Percentiles rank a stretch among this genome's conserved stretches.
Conservation (phyloP, 2,888 invertebrate genomes). For the Drosophila koepferae region DNA sequence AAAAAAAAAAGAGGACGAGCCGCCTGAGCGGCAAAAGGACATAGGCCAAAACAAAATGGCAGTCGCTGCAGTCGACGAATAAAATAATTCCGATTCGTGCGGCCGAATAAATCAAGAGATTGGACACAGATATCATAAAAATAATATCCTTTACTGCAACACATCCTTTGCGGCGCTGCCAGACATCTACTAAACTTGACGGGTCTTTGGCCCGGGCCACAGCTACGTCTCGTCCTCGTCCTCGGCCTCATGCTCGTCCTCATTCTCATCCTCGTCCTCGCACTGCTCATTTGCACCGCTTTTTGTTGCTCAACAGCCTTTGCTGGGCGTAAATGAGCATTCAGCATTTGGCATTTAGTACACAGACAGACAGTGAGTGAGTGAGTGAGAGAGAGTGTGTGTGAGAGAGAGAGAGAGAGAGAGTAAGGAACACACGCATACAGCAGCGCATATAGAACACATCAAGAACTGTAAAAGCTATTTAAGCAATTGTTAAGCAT, state of each 20-base stretch:
- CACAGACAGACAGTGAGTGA: slow-evolving; percentile 7
- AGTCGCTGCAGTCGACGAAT: slow-evolving; percentile 57
- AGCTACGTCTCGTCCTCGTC: slow-evolving; percentile 1
- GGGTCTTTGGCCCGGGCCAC: slow-evolving; percentile 34
- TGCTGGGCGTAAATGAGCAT: slow-evolving; percentile 61
- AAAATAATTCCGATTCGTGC: slow-evolving; percentile 83
- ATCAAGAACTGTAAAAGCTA: slow-evolving; percentile 13
- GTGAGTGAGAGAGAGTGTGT: not conserved
- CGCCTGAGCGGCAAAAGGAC: slow-evolving; percentile 35
- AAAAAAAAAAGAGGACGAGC: slow-evolving; percentile 71
- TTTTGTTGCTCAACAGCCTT: slow-evolving; percentile 36
- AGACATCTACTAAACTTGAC: slow-evolving; percentile 52
- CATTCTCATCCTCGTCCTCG: not conserved
- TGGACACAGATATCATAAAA: slow-evolving; percentile 85
- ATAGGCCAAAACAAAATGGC: slow-evolving; percentile 72
- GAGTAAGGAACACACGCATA: not conserved
- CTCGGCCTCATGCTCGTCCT: not conserved
- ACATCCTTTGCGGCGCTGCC: slow-evolving; percentile 50
- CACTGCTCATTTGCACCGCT: slow-evolving; percentile 46
- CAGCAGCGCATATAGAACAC: slow-evolving; percentile 28
- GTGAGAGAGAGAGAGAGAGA: not conserved
- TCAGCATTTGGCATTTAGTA: slow-evolving; percentile 41
- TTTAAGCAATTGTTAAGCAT: slow-evolving; percentile 45
- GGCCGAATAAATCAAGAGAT: slow-evolving; percentile 85
- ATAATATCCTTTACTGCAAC: slow-evolving; percentile 79